Conservation (phyloP, 2,113 vertebrate genomes). For the Corapipo altera region DNA sequence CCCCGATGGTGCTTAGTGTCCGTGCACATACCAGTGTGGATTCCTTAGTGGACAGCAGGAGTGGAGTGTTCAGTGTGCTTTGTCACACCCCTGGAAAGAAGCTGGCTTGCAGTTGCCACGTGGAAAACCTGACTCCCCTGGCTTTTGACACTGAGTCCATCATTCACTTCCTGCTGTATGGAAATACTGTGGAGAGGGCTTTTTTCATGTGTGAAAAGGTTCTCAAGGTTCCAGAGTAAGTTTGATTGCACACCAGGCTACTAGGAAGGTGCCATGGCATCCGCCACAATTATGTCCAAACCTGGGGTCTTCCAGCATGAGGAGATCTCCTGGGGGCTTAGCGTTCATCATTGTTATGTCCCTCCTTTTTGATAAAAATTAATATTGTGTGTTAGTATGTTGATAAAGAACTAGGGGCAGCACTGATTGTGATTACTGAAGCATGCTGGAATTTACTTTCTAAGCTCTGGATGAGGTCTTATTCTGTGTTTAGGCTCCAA, state of each 20-base stretch:
- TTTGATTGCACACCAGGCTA: slow-evolving; percentile 12
- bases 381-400: neutral
- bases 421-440: slow-evolving; percentile 6
- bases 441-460: slow-evolving; percentile 11
- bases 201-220: neutral
- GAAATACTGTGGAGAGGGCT: neutral
- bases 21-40: rapidly evolving
- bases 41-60: neutral
- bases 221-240: neutral
- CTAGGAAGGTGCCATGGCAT: neutral
- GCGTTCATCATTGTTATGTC: neutral
- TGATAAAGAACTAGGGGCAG: neutral
- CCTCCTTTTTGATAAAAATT: neutral
- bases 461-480: neutral
- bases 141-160: neutral
- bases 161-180: rapidly evolving
- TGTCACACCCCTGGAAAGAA: neutral
- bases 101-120: rapidly evolving
- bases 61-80: neutral
- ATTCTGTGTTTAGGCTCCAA: neutral
- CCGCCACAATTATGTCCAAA: neutral
- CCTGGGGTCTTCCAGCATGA: neutral
- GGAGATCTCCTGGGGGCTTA: neutral
- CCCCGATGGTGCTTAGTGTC: rapidly evolving
- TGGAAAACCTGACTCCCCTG: neutral